Conservation (phyloP, 2,113 vertebrate genomes). For the Lagenorhynchus albirostris region DNA sequence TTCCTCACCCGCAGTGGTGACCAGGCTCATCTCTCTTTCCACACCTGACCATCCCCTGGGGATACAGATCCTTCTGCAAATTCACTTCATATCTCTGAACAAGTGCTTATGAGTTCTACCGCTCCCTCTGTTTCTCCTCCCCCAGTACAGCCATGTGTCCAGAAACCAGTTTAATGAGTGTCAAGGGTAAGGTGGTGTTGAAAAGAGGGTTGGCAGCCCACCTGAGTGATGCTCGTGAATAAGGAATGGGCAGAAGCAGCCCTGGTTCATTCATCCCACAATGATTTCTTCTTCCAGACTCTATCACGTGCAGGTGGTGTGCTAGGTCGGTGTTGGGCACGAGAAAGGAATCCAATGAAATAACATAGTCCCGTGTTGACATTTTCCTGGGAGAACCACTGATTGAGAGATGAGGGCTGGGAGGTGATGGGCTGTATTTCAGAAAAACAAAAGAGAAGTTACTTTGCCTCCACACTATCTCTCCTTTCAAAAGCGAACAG, state of each 20-base stretch:
- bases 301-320: rapidly evolving
- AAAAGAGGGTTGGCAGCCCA: background rate
- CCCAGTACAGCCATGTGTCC: rapidly evolving
- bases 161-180: background rate
- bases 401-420: too few relatives aligned
- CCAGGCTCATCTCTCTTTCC: background rate
- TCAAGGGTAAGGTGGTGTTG: background rate
- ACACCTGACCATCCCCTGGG: rapidly evolving
- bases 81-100: background rate
- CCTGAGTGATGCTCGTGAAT: rapidly evolving
- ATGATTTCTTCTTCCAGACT: rapidly evolving
- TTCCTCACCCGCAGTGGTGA: rapidly evolving
- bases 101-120: rapidly evolving
- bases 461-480: background rate
- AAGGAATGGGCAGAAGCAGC: background rate
- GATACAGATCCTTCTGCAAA: background rate
- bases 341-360: background rate
- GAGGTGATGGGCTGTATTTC: rapidly evolving
- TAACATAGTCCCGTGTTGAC: rapidly evolving
- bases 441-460: background rate
- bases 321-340: too few relatives aligned
- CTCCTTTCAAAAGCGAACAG: background rate
- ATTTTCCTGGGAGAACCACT: background rate
- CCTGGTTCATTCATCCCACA: rapidly evolving
- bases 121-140: background rate